Percentiles rank a stretch among this genome's conserved stretches.
Evolutionary conservation across 2,113 vertebrate species (phyloP).

Genomic region (Hucho hucho): DNA sequence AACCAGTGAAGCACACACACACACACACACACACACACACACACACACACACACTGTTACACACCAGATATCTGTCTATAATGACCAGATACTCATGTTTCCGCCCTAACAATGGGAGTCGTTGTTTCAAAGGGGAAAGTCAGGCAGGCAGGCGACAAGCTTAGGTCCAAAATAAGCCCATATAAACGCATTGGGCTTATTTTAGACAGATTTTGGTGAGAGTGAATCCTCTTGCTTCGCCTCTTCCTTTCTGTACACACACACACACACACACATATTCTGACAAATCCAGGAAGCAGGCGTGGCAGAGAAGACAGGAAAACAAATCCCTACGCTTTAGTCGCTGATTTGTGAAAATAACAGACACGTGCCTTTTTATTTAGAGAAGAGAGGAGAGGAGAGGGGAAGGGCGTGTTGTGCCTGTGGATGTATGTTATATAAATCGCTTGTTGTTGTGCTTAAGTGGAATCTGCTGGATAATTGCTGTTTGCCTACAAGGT

Average conservation of each 20-base stretch:
- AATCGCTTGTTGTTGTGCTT: conserved; percentile 9
- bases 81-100: too few species aligned
- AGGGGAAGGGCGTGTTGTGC: conserved; percentile 7
- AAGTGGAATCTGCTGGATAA: conserved; percentile 5
- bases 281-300: conserved; percentile 44
- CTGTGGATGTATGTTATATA: conserved; percentile 26
- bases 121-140: too few species aligned
- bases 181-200: too few species aligned
- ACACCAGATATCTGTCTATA: not conserved
- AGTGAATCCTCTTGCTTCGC: too few species aligned
- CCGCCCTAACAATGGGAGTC: too few species aligned
- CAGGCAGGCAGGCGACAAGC: too few species aligned
- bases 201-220: too few species aligned
- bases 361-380: not conserved
- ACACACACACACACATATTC: conserved; percentile 10
- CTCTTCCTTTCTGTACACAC: not conserved
- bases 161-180: too few species aligned
- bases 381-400: not conserved
- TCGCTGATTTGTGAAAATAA: conserved; percentile 13
- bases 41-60: conserved; percentile 14
- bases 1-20: conserved; percentile 43
- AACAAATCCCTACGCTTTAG: conserved; percentile 15
- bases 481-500: conserved; percentile 29
- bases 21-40: conserved; percentile 17
- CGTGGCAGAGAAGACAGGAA: conserved; percentile 7